phyloP scores from a whole-genome alignment of 2,113 vertebrate species.

The Podarcis muralis region DNA sequence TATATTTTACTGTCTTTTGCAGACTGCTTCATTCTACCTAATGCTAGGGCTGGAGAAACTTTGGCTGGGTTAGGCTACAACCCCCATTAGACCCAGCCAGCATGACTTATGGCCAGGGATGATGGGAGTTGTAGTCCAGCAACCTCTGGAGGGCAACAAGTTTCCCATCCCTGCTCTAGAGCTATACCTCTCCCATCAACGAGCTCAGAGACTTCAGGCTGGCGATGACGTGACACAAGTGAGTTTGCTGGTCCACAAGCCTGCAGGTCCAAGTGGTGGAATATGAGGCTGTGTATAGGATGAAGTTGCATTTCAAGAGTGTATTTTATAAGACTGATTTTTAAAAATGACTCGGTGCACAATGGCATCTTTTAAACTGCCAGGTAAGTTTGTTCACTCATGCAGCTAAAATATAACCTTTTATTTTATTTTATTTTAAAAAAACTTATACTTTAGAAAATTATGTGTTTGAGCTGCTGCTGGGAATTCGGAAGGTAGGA shows the following conservation, averaged over 20 bases:
- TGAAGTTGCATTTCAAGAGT: no score
- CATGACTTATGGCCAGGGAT: no score
- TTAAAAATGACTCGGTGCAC: neutral
- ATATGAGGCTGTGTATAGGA: no score
- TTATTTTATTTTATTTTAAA: slow-evolving; percentile 52
- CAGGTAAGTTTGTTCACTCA: slow-evolving; percentile 47
- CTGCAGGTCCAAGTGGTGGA: neutral
- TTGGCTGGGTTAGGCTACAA: no score
- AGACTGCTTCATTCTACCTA: neutral
- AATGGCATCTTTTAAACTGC: slow-evolving; percentile 37
- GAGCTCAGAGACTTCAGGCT: neutral
- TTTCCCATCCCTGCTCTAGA: neutral
- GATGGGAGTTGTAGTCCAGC: no score
- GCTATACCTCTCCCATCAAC: neutral
- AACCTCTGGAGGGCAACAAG: no score
- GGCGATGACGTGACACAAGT: neutral
- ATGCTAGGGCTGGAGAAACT: neutral
- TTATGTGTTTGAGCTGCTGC: slow-evolving; percentile 50
- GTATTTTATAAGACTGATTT: slow-evolving; percentile 35
- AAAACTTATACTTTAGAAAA: slow-evolving; percentile 64
- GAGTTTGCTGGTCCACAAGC: neutral
- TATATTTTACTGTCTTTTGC: neutral
- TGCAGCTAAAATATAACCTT: slow-evolving; percentile 60
- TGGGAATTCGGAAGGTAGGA: slow-evolving; percentile 55
- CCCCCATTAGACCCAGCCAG: no score